Evolutionary conservation across 2,797 vertebrate genomes (phyloP), one percentile per base, ranked within the genome.

Genomic region (Gymnodraco acuticeps): DNA sequence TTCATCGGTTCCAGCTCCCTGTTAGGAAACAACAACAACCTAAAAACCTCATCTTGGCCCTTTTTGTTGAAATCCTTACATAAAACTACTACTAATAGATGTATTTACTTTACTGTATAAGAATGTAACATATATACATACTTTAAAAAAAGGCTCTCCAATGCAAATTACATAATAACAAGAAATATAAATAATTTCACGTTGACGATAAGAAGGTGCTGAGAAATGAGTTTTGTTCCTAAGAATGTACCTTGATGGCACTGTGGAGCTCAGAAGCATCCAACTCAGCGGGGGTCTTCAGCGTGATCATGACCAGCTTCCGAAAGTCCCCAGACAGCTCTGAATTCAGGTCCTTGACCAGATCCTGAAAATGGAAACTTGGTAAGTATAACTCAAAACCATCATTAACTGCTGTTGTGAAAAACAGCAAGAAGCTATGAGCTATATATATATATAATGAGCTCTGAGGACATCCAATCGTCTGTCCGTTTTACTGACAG

Each of bases 321-420:
- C 98, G 97, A 80, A 99, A 99, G 92, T 99, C 97, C 53, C 98
- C 98, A 10, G 98, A 99, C 50, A 99, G 93, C 80, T 99, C 98
- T 45, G 98, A 99, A 82, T 98, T 97, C 79, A 99, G 93, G 75
- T 99, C 98, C 90, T 99, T 99, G 85, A 98, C 91, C 87, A 99
- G 95, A 93, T 99, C 98, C 98, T 99, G 87, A 62, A 90, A 87
- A 74, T 45, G 47, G 27, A 77, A 87, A 78, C 68, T 73, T 47
- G 51, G 23, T 85, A 77, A 33, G 50, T 80, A 82, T 82, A 78
- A 87, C 47, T 78, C 54, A 66, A 75, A 78, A 54, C 31, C 27
- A 23, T 62, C 19, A 61, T 53, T n/a, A 27, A 56, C 31, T 31
- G 55, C 60, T 58, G 73, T 45, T 53, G 50, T 45, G 60, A 78